Base-by-base conservation (phyloP, 2,888 invertebrate species). In the Hetaerina titia region DNA sequence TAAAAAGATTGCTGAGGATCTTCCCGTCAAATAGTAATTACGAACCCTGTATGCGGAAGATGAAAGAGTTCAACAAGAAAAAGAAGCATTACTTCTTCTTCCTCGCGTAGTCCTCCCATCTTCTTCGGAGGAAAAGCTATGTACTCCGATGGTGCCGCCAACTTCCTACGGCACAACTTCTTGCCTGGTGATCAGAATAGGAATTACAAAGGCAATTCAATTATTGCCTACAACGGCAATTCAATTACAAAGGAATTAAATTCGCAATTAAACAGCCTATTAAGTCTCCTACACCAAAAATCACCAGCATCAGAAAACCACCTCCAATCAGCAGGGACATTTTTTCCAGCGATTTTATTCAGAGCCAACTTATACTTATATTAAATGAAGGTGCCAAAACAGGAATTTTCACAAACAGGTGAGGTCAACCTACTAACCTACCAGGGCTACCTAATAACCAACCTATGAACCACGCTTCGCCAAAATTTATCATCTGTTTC, bases 11-110 rank as follows among this genome's bases (percentile, higher is more conserved):
- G 25, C 81, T 11, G 7, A 81, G 81, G 25, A 25, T 81, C 31
- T 81, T 81, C 13, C 81, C 81, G 81, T 81, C 81, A 81, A 81
- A 81, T 6, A 81, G 81, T 81, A 81, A 81, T 81, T 81, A 81
- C 81, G 81, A 15, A 25, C 25, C 31, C 81, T 25, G 81, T 25
- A 31, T 81, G 81, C 11, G 81, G 81, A 81, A 81, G 81, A 81
- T 31, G 25, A 31, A n/a, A 81, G 81, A 81, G 25, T 13, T 2
- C 60, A 45, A 25, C 81, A 25, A 31, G 31, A 31, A 60, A 60
- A 81, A 31, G 81, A 81, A 81, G 81, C 81, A 31, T 11, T 15
- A 31, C 31, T 81, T 25, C 31, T 13, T 81, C 25, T 7, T 81
- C 25, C 81, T 0, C 13, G 69, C n/a, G 19, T 17, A 69, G n/a